Percentiles rank a stretch among this genome's conserved stretches.
Evolutionary conservation across 2,797 vertebrate species (phyloP).

Genomic region (Gastrophryne carolinensis): DNA sequence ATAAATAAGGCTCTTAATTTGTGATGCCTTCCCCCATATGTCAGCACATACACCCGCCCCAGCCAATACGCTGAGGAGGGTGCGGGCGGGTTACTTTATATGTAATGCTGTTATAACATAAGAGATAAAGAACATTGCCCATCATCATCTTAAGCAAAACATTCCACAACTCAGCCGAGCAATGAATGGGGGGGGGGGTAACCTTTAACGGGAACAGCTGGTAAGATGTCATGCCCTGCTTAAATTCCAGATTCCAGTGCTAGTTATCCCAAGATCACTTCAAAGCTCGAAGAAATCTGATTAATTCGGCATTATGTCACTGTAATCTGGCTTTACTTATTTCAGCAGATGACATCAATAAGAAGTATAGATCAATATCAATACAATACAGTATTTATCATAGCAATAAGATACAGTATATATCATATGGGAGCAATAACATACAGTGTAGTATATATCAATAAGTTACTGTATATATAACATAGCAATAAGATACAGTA

Average conservation of each 20-base stretch:
- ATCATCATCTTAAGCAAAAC: no score
- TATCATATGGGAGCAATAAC: no score
- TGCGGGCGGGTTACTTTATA: no score
- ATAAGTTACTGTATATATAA: no score
- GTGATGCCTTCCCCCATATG: conserved; percentile 50
- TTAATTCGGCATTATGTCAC: conserved; percentile 51
- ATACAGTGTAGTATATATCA: no score
- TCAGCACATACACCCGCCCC: conserved; percentile 27
- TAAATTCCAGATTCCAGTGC: conserved; percentile 36
- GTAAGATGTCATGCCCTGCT: conserved; percentile 25
- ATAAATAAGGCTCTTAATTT: no score
- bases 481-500: no score
- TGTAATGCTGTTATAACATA: no score
- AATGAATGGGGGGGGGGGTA: background rate
- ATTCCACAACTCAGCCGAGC: background rate
- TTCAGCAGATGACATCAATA: conserved; percentile 40
- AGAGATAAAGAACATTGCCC: no score
- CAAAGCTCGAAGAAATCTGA: conserved; percentile 41
- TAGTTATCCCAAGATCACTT: conserved; percentile 49
- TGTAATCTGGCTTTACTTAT: conserved; percentile 50
- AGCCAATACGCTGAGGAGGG: background rate
- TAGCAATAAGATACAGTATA: no score
- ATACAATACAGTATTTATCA: no score
- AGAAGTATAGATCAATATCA: no score
- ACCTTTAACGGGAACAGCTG: conserved; percentile 54